Base-by-base conservation (phyloP, 1,140 invertebrate genomes). In the Andricus grossulariae region DNA sequence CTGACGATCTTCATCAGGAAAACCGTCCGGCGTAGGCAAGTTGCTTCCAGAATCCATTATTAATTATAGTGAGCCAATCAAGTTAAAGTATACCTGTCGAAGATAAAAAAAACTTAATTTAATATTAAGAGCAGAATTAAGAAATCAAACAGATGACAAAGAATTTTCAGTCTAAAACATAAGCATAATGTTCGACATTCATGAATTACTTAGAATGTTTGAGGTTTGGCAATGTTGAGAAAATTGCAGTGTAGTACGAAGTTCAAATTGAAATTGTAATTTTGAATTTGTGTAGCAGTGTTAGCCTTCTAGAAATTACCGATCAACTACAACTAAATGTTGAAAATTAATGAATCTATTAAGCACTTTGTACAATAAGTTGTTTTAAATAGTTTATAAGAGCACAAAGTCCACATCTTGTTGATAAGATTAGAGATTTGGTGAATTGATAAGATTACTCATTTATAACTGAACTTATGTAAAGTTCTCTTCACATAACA, bases 1-100 rank as follows among this genome's bases (percentile, higher is more conserved):
- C 51, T 92, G 90, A 21, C 89, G 87, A 72, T 90, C 89, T 0
- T 89, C 88, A 50, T 87, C 88, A 25, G 90, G 89, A 50, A 91
- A 91, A 79, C 82, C 89, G 77, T 85, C 88, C 52, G 88, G 74
- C n/a, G 80, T 82, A 70, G 86, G 86, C 81, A 90, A 84, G 75
- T 86, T 88, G 76, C 80, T 87, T 80, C 86, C 88, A 50, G 88
- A 86, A 55, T 91, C 91, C 91, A 91, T 91, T 60, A 79, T 84
- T 57, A 60, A 49, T 12, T 74, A 72, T 51, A 73, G 76, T 60
- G 71, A 70, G 50, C 45, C 71, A 71, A 78, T 76, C 52, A 77
- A 77, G 25, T 77, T 75, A 50, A 73, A 79, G 73, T 55, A 76
- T 74, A 72, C 77, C 83, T 85, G 77, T 83, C 11, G 74, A 80